Conservation (phyloP, 2,888 invertebrate genomes). For the Tetragnatha montana region DNA sequence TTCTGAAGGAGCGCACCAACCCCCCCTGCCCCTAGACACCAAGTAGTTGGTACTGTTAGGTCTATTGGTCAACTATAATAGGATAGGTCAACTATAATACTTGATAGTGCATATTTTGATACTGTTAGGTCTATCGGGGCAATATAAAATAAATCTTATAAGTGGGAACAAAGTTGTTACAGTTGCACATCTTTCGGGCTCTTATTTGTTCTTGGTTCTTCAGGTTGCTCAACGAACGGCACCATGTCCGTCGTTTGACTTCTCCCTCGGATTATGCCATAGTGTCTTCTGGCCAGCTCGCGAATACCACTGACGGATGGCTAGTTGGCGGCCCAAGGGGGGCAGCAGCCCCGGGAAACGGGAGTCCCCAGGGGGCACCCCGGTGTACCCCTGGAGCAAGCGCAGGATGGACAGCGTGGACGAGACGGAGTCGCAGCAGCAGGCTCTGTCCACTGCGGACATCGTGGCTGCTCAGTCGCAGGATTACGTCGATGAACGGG, state of each 20-base stretch:
- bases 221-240: slow-evolving; percentile 3
- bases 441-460: slow-evolving; percentile 53
- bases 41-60: too few species aligned
- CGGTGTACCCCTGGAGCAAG: slow-evolving; percentile 65
- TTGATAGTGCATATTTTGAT: too few species aligned
- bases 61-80: too few species aligned
- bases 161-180: too few species aligned
- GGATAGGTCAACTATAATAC: too few species aligned
- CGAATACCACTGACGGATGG: slow-evolving; percentile 16
- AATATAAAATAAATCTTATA: too few species aligned
- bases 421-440: slow-evolving; percentile 7
- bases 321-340: slow-evolving; percentile 49
- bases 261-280: slow-evolving; percentile 2
- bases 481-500: slow-evolving; percentile 94
- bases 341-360: slow-evolving; percentile 39
- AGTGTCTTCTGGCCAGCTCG: neutral
- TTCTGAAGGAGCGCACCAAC: too few species aligned
- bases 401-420: slow-evolving; percentile 58
- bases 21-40: too few species aligned
- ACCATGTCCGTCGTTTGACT: slow-evolving; percentile 9
- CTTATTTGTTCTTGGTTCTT: slow-evolving; percentile 35
- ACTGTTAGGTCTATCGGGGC: too few species aligned
- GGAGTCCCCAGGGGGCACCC: slow-evolving; percentile 26
- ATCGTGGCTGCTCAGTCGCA: slow-evolving; percentile 83
- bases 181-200: neutral